These are phyloP conservation scores for Acridotheres tristis DNA, from an alignment of 2,797 vertebrate genomes.

Conservation along the genomic window DNA sequence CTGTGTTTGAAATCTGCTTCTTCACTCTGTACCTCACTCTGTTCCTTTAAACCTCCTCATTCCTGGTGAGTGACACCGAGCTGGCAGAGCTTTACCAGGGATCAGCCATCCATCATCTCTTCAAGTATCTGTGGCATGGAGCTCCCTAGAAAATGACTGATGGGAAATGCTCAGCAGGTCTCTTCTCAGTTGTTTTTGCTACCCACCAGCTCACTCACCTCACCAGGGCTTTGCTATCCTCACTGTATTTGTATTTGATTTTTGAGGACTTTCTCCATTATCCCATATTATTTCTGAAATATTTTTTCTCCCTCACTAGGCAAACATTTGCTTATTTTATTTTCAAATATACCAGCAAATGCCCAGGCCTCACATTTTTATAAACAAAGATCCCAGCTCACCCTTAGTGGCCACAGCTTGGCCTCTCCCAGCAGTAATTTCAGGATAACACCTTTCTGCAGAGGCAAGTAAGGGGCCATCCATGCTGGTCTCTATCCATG, in stretches of 20 bases:
- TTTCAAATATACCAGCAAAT: neutral
- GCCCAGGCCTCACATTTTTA: neutral
- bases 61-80: rapidly evolving
- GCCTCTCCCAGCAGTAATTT: neutral
- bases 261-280: neutral
- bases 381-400: neutral
- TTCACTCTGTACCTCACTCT: neutral
- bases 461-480: neutral
- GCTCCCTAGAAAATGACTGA: neutral
- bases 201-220: rapidly evolving
- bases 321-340: neutral
- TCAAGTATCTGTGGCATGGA: neutral
- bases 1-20: neutral
- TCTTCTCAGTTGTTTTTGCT: neutral
- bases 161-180: neutral
- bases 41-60: neutral
- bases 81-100: neutral
- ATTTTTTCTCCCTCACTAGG: neutral
- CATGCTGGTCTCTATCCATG: neutral
- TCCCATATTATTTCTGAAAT: neutral
- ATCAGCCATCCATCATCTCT: neutral
- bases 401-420: neutral
- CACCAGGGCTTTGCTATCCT: neutral
- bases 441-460: neutral
- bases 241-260: neutral